These are phyloP conservation scores for Aporrectodea caliginosa DNA, from an alignment of 1,140 invertebrate species.

Conservation along the genomic window DNA sequence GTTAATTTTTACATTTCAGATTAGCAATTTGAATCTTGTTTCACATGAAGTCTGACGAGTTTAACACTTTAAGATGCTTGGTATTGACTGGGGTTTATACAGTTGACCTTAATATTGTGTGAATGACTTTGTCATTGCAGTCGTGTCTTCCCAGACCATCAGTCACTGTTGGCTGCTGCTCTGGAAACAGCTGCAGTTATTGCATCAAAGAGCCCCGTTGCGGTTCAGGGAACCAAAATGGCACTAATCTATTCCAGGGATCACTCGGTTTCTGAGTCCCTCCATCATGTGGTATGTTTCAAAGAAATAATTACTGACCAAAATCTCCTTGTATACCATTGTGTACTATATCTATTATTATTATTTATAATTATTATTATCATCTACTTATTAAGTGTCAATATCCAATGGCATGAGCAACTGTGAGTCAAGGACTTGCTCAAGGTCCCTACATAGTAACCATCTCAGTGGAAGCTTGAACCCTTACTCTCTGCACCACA, in stretches of 20 bases:
- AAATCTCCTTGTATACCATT: background rate
- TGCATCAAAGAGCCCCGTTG: slow-evolving; percentile 87
- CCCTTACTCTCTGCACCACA: too few species aligned
- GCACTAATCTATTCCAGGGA: slow-evolving; percentile 81
- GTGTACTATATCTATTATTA: background rate
- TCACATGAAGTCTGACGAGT: too few species aligned
- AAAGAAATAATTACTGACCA: background rate
- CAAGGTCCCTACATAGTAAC: too few species aligned
- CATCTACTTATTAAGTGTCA: background rate
- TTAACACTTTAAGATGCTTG: too few species aligned
- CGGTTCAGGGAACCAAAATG: slow-evolving; percentile 83
- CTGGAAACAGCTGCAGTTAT: slow-evolving; percentile 70
- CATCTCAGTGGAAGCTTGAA: too few species aligned
- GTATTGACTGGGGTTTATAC: too few species aligned
- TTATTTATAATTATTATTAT: background rate
- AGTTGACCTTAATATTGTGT: too few species aligned
- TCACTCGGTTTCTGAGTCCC: slow-evolving; percentile 75
- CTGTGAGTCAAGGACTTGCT: too few species aligned
- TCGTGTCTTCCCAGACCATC: slow-evolving; percentile 68
- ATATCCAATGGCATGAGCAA: slow-evolving; percentile 21
- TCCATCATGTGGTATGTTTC: slow-evolving; percentile 77
- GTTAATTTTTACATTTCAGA: too few species aligned
- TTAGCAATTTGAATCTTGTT: too few species aligned
- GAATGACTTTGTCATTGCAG: slow-evolving; percentile 67
- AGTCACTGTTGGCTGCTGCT: slow-evolving; percentile 66